Percentiles rank a stretch among this genome's conserved stretches.
Conservation (phyloP, 2,113 vertebrate species). For the Crotophaga sulcirostris region DNA sequence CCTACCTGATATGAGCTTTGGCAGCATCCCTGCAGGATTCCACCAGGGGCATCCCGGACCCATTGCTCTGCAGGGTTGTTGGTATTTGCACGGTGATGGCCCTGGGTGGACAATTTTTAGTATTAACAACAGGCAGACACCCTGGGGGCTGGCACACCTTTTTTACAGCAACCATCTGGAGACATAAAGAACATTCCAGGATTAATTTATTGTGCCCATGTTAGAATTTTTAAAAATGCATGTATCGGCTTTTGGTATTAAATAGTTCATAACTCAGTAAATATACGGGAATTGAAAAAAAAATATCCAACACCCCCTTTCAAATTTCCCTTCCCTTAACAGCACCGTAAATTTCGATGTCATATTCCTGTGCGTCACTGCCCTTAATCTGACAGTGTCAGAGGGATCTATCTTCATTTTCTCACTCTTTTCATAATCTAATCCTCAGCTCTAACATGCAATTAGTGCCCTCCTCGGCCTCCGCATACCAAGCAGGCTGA, state of each 20-base stretch:
- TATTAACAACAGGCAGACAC: not conserved
- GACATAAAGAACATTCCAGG: not conserved
- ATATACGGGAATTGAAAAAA: not conserved
- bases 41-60: not conserved
- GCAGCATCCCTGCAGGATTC: not conserved
- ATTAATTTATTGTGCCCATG: not conserved
- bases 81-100: not conserved
- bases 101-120: not conserved
- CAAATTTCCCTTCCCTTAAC: slow-evolving; percentile 71
- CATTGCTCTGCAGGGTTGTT: rapidly evolving
- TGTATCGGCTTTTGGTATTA: not conserved
- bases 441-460: slow-evolving; percentile 98
- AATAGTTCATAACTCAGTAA: slow-evolving; percentile 5
- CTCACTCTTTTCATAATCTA: slow-evolving; percentile 99
- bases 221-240: not conserved
- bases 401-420: slow-evolving; percentile 98
- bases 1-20: not conserved
- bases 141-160: not conserved
- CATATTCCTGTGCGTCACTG: slow-evolving; percentile 76
- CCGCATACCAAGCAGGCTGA: slow-evolving; percentile 87
- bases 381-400: slow-evolving; percentile 99
- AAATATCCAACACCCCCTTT: not conserved
- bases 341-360: slow-evolving; percentile 86
- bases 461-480: slow-evolving; percentile 95
- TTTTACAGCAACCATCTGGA: rapidly evolving